A percentile compares a stretch with the other conserved stretches of the same genome.
These are phyloP conservation scores for Cydia splendana DNA, from an alignment of 1,140 invertebrate genomes.

Conservation along the genomic window DNA sequence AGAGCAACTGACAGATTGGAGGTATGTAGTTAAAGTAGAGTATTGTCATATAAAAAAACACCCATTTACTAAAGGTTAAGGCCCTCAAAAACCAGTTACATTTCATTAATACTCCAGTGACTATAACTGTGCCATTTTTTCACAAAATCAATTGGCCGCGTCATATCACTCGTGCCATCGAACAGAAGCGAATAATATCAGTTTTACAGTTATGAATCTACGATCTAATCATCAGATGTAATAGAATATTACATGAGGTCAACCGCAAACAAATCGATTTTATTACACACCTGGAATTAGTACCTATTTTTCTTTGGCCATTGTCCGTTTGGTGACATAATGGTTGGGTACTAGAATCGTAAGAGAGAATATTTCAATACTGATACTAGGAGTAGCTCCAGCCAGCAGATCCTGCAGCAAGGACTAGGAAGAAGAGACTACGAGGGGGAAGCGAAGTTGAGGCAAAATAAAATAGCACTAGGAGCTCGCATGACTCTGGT, in stretches of 20 bases:
- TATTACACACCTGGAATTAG: background rate
- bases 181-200: slow-evolving; percentile 7
- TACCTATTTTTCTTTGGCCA: background rate
- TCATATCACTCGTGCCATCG: slow-evolving; percentile 5
- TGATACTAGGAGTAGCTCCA: too few relatives aligned
- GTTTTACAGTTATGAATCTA: slow-evolving; percentile 21
- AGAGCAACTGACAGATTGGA: background rate
- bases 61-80: background rate
- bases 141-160: slow-evolving; percentile 10
- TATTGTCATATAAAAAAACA: background rate
- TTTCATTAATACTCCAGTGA: background rate
- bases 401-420: too few relatives aligned
- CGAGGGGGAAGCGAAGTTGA: too few relatives aligned
- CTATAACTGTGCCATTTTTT: slow-evolving; percentile 25
- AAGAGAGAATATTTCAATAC: too few relatives aligned
- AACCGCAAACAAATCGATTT: slow-evolving; percentile 19
- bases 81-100: slow-evolving; percentile 17
- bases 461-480: too few relatives aligned
- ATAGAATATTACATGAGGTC: background rate
- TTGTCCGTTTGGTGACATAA: background rate
- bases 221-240: slow-evolving; percentile 11
- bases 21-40: background rate
- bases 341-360: too few relatives aligned
- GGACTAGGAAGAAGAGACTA: too few relatives aligned
- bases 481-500: too few relatives aligned